Evolutionary conservation across 2,888 invertebrate genomes (phyloP), one percentile per base, ranked within the genome.

Genomic region (Abscondita cerata): DNA sequence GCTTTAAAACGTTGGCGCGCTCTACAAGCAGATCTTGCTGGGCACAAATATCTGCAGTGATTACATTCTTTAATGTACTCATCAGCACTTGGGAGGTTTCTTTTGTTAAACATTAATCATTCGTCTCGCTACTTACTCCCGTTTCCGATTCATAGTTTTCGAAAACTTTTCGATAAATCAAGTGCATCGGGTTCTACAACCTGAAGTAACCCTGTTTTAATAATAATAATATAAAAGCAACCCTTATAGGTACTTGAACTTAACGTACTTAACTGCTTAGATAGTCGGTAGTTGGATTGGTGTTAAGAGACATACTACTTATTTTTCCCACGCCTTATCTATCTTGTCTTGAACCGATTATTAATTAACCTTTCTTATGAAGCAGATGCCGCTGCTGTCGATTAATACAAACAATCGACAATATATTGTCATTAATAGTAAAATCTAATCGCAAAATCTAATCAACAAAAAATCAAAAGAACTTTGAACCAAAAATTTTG

Each of bases 1-100:
- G 67, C 53, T 67, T 62, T 67, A 67, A 67, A 64, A 63, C 60
- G 62, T 48, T 65, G 57, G 60, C 67, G 62, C 25, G 62, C 59
- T 58, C 59, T 61, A 48, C 47, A 60, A 52, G 66, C 66, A 66
- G 61, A 66, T 64, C 61, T 57, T 50, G 52, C 52, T 53, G 40
- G 53, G 33, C 12, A 19, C 19, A 33, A 34, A 52, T 36, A 33
- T 36, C 34, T 52, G 19, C 36, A 19, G 46, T 36, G 36, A 36
- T 36, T 36, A 36, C 36, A 36, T 36, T 36, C 36, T 36, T 5
- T 36, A 36, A 36, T 25, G 25, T 25, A 25, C 36, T 36, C 36
- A 36, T 36, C 36, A 11, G 11, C 12, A 36, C 36, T 12, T 36
- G 36, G 36, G 36, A 36, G 36, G 36, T 36, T 36, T 36, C 36